Base-by-base conservation (phyloP, 2,888 invertebrate genomes). In the Ophion slaviceki region DNA sequence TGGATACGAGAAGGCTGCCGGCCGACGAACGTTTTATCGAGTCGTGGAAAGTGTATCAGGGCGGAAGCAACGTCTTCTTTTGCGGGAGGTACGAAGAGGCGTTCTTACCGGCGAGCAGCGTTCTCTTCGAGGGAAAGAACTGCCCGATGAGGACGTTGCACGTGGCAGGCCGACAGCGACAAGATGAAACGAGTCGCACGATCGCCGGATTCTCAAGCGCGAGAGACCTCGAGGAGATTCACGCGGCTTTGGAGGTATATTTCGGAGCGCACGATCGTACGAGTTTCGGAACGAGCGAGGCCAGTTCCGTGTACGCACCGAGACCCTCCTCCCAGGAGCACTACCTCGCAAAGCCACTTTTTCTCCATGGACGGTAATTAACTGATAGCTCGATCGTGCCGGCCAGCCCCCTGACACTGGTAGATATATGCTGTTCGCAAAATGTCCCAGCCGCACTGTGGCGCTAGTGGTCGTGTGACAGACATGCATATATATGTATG, bases 181-280 rank as follows among this genome's bases (percentile, higher is more conserved):
- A 59, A 79, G 6, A 45, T 74, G 32, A 67, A 81, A 11, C 20
- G 61, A 36, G 61, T 59, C 66, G 72, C 28, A 64, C 81, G 20
- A 57, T 92, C 2, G 89, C 90, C 47, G 92, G 92, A 62, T 91
- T 88, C 45, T 85, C 89, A 5, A 84, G 80, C 6, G 81, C 40
- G 59, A 74, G 53, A 72, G 24, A 24, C 6, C 45, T 59, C 17
- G 72, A 78, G 20, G 84, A 74, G 8, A 75, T 81, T 28, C 82
- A 74, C 4, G 72, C 14, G 17, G n/a, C 77, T 17, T 77, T 90
- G 17, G 85, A 80, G 4, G 53, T 80, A 64, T 90, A 84, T 62
- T 91, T 90, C 40, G n/a, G 64, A 11, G 11, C 74, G 66, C 0
- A 67, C 57, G 6, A 17, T 40, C 88, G 68, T 14, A 59, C 14